These are phyloP conservation scores for Adineta ricciae DNA, from an alignment of 2,888 invertebrate species.

Conservation along the genomic window DNA sequence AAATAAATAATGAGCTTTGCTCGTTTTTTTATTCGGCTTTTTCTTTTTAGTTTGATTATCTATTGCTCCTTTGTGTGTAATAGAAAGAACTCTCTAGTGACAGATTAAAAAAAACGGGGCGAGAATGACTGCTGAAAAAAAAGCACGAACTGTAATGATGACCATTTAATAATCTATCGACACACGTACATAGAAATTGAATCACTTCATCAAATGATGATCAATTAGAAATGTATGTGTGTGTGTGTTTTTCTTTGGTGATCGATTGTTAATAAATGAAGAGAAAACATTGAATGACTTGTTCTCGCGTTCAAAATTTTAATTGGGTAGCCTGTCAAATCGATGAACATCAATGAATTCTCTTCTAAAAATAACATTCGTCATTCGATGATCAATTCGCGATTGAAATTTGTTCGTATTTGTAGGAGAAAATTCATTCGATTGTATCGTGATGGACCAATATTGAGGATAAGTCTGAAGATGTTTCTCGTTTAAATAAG, in stretches of 20 bases:
- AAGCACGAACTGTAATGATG: not conserved
- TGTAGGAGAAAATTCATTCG: not conserved
- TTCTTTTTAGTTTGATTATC: not conserved
- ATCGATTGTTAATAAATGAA: not conserved
- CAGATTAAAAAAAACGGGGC: not conserved
- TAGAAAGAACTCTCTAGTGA: not conserved
- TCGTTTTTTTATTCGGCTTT: not conserved
- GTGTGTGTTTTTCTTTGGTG: not conserved
- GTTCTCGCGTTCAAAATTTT: not conserved
- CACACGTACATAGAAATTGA: not conserved
- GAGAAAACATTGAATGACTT: not conserved
- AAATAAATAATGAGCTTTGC: slow-evolving; percentile 13
- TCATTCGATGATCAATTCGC: not conserved
- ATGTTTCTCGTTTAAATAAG: too few relatives aligned
- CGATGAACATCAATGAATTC: not conserved
- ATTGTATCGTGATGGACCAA: too few relatives aligned
- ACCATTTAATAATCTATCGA: not conserved
- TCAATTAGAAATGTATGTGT: not conserved
- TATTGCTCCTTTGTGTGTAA: slow-evolving; percentile 13
- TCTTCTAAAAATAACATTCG: not conserved
- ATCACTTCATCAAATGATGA: not conserved
- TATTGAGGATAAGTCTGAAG: too few relatives aligned
- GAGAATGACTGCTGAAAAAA: not conserved
- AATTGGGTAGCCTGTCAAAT: not conserved
- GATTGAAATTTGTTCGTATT: not conserved